A percentile compares a stretch with the other conserved stretches of the same genome.
These are phyloP conservation scores for Melinaea marsaeus DNA, from an alignment of 2,888 invertebrate genomes.

Conservation along the genomic window DNA sequence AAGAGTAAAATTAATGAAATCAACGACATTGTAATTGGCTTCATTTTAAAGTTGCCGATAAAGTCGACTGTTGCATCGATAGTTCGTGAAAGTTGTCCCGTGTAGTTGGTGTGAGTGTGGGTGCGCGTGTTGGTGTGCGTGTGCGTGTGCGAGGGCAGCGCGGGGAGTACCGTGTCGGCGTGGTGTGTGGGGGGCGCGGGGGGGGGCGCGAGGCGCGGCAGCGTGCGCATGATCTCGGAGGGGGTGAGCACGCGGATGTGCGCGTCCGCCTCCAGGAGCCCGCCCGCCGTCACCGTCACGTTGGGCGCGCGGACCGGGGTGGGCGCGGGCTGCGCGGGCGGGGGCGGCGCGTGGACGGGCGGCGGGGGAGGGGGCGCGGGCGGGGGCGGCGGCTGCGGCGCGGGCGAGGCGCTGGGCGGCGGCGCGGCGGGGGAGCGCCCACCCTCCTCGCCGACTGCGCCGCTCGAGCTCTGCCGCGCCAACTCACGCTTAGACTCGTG, in stretches of 20 bases:
- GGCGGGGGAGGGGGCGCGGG: constrained; percentile 29
- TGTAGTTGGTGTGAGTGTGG: constrained; percentile 12
- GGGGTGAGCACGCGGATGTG: constrained; percentile 93
- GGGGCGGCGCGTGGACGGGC: constrained; percentile 61
- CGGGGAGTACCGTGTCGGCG: constrained; percentile 31
- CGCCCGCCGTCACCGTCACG: constrained; percentile 82
- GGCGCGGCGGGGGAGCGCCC: constrained; percentile 54
- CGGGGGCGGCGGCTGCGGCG: constrained; percentile 35
- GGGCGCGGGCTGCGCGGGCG: constrained; percentile 35
- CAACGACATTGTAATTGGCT: too few relatives aligned
- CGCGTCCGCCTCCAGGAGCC: constrained; percentile 82
- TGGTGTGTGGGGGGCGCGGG: constrained; percentile 42
- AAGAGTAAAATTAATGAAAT: too few relatives aligned
- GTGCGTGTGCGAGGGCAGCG: constrained; percentile 26
- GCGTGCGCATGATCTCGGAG: constrained; percentile 93
- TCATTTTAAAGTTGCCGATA: too few relatives aligned
- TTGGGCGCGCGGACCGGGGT: constrained; percentile 80
- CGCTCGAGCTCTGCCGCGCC: constrained; percentile 61
- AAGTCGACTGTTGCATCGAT: not conserved
- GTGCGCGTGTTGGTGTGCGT: constrained; percentile 21
- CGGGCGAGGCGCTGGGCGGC: constrained; percentile 36
- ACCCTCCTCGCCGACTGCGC: constrained; percentile 57
- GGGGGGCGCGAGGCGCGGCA: constrained; percentile 89
- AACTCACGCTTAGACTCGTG: constrained; percentile 49
- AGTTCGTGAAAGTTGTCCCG: not conserved